Conservation (phyloP, 2,888 invertebrate genomes). For the Amorpha juglandis region DNA sequence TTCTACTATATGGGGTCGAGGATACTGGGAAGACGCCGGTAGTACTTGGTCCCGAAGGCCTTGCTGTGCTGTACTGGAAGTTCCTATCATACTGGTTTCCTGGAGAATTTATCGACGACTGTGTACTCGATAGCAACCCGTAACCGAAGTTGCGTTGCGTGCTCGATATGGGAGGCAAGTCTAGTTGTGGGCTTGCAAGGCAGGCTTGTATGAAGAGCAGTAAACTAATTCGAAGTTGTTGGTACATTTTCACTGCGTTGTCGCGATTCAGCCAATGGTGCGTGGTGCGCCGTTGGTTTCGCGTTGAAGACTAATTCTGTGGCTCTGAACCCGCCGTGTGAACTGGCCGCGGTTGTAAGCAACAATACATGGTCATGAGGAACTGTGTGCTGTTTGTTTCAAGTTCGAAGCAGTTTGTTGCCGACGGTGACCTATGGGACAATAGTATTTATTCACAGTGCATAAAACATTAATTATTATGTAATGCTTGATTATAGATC, state of each 20-base stretch:
- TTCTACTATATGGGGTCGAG: constrained; percentile 65
- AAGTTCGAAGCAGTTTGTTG: constrained; percentile 23
- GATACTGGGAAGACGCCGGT: constrained; percentile 67
- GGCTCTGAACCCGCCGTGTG: constrained; percentile 73
- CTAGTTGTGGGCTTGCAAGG: constrained; percentile 74
- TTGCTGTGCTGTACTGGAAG: constrained; percentile 65
- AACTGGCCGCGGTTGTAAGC: constrained; percentile 49
- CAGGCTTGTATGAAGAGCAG: constrained; percentile 44
- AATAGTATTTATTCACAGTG: constrained; percentile 2
- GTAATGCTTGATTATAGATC: background rate
- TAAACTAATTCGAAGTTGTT: constrained; percentile 49
- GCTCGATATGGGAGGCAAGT: constrained; percentile 81
- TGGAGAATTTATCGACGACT: constrained; percentile 67
- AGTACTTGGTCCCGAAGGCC: constrained; percentile 56
- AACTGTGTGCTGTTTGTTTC: constrained; percentile 20
- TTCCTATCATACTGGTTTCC: constrained; percentile 71
- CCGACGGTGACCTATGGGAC: constrained; percentile 8
- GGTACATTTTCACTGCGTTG: constrained; percentile 32
- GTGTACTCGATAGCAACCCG: constrained; percentile 69
- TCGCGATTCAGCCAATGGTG: constrained; percentile 60
- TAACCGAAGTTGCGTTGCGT: constrained; percentile 67
- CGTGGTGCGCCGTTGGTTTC: constrained; percentile 72
- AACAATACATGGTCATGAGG: constrained; percentile 27
- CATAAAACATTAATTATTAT: background rate
- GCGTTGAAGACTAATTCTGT: constrained; percentile 69